These are phyloP conservation scores for Puntigrus tetrazona DNA, from an alignment of 2,113 vertebrate species.

Conservation along the genomic window DNA sequence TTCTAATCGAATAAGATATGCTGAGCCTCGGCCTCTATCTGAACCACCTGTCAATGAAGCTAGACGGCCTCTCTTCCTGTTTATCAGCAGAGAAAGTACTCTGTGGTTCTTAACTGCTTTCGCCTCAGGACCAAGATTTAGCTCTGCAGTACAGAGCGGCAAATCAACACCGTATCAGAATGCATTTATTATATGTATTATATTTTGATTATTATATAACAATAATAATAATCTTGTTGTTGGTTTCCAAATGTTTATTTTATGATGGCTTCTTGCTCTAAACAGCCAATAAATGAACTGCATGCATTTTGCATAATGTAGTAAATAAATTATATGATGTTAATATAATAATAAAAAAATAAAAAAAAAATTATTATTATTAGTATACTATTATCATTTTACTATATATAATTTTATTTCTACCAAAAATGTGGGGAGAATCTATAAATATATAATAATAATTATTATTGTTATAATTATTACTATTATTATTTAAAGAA, in stretches of 20 bases:
- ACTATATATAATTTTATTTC: too few relatives aligned
- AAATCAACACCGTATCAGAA: neutral
- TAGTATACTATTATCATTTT: too few relatives aligned
- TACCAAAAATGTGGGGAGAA: too few relatives aligned
- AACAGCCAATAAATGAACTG: neutral
- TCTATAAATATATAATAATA: too few relatives aligned
- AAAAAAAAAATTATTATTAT: neutral
- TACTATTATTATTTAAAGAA: too few relatives aligned
- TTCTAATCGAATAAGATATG: constrained; percentile 48
- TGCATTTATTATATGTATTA: too few relatives aligned
- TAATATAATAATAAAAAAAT: neutral
- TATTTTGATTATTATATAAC: too few relatives aligned
- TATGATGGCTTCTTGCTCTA: neutral
- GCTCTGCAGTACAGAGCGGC: neutral
- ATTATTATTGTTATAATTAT: too few relatives aligned
- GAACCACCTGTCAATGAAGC: neutral
- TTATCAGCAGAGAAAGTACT: neutral
- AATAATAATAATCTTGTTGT: neutral
- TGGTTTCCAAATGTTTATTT: neutral
- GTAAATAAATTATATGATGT: neutral
- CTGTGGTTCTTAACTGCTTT: neutral
- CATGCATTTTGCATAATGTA: neutral
- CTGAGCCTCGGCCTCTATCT: neutral
- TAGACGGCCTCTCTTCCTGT: constrained; percentile 1
- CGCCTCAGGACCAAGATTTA: neutral